A percentile compares a stretch with the other conserved stretches of the same genome.
Evolutionary conservation across 2,888 invertebrate species (phyloP).

Genomic region (Conomelus anceps): DNA sequence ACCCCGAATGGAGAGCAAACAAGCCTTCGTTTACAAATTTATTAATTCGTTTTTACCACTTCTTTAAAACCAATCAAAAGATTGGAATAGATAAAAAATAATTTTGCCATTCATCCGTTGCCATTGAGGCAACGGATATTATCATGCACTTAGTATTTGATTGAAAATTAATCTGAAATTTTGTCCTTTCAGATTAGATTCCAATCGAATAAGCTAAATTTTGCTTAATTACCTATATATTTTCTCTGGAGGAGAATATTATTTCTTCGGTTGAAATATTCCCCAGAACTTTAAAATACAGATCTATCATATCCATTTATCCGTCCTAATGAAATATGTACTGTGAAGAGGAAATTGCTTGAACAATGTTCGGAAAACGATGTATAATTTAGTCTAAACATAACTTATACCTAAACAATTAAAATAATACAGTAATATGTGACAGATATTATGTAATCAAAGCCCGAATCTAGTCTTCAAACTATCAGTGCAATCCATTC

Average conservation of each 20-base stretch:
- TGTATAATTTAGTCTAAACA: neutral
- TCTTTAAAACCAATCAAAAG: neutral
- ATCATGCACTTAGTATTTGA: neutral
- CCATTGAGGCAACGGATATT: neutral
- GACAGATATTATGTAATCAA: too few species aligned
- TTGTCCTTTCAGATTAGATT: neutral
- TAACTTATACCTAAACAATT: neutral
- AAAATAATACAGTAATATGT: neutral
- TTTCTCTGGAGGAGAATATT: neutral
- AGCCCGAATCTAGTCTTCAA: constrained; percentile 2
- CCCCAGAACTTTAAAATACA: neutral
- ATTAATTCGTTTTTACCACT: too few species aligned
- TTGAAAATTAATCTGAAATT: neutral
- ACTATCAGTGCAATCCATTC: neutral
- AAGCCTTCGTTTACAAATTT: neutral
- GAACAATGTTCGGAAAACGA: neutral
- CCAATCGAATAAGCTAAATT: too few species aligned
- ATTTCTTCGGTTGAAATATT: neutral
- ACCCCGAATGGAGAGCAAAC: neutral
- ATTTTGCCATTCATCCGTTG: neutral
- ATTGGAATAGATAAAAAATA: neutral
- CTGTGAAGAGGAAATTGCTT: neutral
- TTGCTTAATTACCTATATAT: too few species aligned
- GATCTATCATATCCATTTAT: neutral
- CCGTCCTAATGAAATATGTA: neutral